Percentiles rank a stretch among this genome's conserved stretches.
These are phyloP conservation scores for Amniataba percoides DNA, from an alignment of 2,797 vertebrate genomes.

Conservation along the genomic window DNA sequence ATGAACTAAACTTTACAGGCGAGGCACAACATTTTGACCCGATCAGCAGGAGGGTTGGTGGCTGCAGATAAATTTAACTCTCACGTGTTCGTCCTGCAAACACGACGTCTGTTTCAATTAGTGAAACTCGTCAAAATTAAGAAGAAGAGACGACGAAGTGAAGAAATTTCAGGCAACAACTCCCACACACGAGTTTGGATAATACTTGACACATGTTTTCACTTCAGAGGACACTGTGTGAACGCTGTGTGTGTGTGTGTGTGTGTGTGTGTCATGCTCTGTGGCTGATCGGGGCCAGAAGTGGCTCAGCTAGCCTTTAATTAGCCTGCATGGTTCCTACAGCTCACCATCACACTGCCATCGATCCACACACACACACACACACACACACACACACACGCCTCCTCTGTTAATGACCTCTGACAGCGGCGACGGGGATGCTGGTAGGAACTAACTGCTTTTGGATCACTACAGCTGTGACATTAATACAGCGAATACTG, in stretches of 20 bases:
- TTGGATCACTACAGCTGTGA: constrained; percentile 59
- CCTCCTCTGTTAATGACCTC: constrained; percentile 58
- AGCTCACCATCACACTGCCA: constrained; percentile 47
- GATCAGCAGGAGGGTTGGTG: too few relatives aligned
- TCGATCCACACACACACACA: constrained; percentile 29
- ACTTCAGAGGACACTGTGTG: constrained; percentile 1
- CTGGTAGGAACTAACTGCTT: constrained; percentile 58
- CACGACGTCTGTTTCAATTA: background rate
- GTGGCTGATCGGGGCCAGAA: constrained; percentile 27
- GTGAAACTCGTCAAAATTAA: background rate
- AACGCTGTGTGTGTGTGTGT: constrained; percentile 1
- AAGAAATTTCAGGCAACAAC: background rate
- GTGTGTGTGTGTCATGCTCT: background rate
- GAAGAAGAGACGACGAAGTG: background rate
- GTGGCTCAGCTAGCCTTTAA: constrained; percentile 52
- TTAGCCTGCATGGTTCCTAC: constrained; percentile 52
- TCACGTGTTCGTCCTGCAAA: background rate
- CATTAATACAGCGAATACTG: constrained; percentile 50
- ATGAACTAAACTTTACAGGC: too few relatives aligned
- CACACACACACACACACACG: constrained; percentile 13
- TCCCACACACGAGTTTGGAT: background rate
- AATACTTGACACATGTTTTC: background rate
- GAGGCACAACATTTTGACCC: too few relatives aligned
- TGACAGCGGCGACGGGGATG: constrained; percentile 42
- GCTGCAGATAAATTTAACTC: background rate